Percentiles rank a stretch among this genome's conserved stretches.
Conservation (phyloP, 2,888 invertebrate genomes). For the Herminia tarsipennalis region DNA sequence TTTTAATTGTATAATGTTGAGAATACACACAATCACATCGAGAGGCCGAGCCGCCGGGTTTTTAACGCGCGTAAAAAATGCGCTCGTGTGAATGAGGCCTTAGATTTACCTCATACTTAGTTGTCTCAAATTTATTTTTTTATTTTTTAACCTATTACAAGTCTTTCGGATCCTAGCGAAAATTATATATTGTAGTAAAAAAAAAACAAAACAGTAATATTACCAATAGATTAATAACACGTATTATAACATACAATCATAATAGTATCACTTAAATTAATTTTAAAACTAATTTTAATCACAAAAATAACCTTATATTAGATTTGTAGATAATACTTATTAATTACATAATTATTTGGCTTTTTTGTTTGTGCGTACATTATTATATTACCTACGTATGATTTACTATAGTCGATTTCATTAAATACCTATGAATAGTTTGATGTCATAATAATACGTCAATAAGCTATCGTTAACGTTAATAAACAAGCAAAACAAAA, state of each 20-base stretch:
- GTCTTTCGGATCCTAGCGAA: slow-evolving; percentile 31
- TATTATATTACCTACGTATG: no score
- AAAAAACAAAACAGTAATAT: not conserved
- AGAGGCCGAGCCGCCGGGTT: no score
- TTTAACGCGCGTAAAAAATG: no score
- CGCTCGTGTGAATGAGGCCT: no score
- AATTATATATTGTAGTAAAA: slow-evolving; percentile 8
- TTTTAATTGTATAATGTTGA: no score
- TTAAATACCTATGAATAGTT: no score
- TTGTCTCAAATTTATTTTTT: not conserved
- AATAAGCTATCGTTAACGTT: no score
- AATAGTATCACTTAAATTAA: slow-evolving; percentile 20
- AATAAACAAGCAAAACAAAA: no score
- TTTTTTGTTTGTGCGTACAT: slow-evolving; percentile 33
- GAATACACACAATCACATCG: no score
- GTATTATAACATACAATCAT: slow-evolving; percentile 14
- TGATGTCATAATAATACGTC: no score
- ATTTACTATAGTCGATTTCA: no score
- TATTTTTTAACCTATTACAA: slow-evolving; percentile 27
- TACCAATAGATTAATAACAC: slow-evolving; percentile 8
- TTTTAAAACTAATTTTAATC: slow-evolving; percentile 26
- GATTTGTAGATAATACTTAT: slow-evolving; percentile 40
- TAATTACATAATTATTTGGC: slow-evolving; percentile 37
- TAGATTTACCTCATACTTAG: no score
- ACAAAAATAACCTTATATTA: slow-evolving; percentile 37